phyloP scores from a whole-genome alignment of 2,113 vertebrate species.

The Camelus dromedarius region DNA sequence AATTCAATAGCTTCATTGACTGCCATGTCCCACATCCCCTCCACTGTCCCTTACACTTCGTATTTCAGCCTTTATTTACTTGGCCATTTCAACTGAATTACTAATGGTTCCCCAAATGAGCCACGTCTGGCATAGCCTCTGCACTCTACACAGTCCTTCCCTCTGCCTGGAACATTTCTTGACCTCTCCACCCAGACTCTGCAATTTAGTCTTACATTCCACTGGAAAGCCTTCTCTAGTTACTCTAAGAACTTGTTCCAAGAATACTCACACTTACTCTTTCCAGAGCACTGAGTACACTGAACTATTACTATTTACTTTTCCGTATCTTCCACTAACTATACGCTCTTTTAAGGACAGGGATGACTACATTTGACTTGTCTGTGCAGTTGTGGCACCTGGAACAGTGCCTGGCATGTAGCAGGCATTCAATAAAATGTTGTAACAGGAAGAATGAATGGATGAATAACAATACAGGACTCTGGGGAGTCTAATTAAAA shows the following conservation, averaged over 20 bases:
- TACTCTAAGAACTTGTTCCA: neutral
- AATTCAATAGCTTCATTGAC: neutral
- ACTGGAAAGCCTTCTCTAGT: slow-evolving; percentile 6
- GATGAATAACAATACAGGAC: neutral
- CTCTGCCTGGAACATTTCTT: neutral
- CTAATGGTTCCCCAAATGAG: neutral
- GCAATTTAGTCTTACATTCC: neutral
- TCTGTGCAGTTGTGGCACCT: neutral
- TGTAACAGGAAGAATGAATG: slow-evolving; percentile 29
- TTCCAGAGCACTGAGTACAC: neutral
- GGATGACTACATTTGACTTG: neutral
- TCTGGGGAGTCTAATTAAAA: neutral
- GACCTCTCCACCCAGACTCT: neutral
- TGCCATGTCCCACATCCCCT: neutral
- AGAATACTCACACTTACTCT: neutral
- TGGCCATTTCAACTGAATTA: neutral
- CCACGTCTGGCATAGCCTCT: neutral
- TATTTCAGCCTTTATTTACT: slow-evolving; percentile 5
- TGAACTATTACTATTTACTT: neutral
- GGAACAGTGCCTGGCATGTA: neutral
- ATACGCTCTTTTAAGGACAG: neutral
- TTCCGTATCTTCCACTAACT: neutral
- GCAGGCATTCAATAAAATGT: slow-evolving; percentile 32
- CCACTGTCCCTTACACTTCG: neutral
- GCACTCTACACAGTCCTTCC: neutral